Percentiles rank a stretch among this genome's conserved stretches.
Evolutionary conservation across 2,797 vertebrate species (phyloP).

Genomic region (Sciaenops ocellatus): DNA sequence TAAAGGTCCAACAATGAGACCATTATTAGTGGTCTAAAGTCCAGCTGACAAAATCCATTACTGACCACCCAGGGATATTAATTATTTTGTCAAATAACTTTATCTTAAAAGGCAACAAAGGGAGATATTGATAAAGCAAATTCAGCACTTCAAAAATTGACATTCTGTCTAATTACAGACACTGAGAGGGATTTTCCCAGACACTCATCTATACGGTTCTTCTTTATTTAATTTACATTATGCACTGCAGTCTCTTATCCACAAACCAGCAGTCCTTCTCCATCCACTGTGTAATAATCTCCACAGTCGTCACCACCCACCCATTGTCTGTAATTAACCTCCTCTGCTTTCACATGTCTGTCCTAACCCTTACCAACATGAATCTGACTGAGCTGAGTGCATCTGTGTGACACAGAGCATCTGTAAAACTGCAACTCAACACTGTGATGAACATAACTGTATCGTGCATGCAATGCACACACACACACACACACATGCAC

Average conservation of each 20-base stretch:
- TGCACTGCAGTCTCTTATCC: not conserved
- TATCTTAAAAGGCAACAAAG: not conserved
- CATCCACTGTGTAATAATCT: slow-evolving; percentile 9
- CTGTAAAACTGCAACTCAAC: not conserved
- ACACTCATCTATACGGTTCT: not conserved
- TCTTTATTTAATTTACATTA: not conserved
- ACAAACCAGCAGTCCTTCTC: slow-evolving; percentile 4
- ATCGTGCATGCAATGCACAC: not conserved
- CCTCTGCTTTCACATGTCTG: slow-evolving; percentile 1
- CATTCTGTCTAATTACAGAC: not conserved
- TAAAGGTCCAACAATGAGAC: not conserved
- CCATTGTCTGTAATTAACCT: slow-evolving; percentile 29
- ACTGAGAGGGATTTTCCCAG: not conserved
- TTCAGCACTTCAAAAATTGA: not conserved
- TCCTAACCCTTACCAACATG: slow-evolving; percentile 13
- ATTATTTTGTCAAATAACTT: not conserved
- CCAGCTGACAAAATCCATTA: slow-evolving; percentile 9
- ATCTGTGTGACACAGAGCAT: slow-evolving; percentile 2
- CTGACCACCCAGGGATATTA: not conserved
- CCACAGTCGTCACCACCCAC: slow-evolving; percentile 9
- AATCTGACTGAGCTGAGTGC: slow-evolving; percentile 5
- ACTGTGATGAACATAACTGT: not conserved
- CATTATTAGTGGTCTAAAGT: not conserved
- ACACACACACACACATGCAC: not conserved
- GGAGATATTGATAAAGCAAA: not conserved